A percentile compares a stretch with the other conserved stretches of the same genome.
Evolutionary conservation across 2,888 invertebrate genomes (phyloP).

Genomic region (Parnassius mnemosyne): DNA sequence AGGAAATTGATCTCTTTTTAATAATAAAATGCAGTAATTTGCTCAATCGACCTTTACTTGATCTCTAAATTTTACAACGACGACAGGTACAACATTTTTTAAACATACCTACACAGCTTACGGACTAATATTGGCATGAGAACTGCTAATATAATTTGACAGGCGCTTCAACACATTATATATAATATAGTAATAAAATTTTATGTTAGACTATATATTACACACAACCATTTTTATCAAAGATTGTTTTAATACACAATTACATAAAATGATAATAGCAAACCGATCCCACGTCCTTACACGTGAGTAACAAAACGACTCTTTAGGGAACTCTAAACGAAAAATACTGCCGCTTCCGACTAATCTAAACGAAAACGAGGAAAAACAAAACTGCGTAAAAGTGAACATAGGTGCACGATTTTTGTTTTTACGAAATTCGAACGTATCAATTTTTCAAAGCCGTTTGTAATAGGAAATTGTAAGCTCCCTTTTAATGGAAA

Average conservation of each 20-base stretch:
- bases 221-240: constrained; percentile 3
- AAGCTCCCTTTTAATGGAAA: constrained; percentile 8
- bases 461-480: constrained; percentile 30
- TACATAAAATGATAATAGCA: constrained; percentile 47
- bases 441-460: constrained; percentile 28
- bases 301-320: constrained; percentile 55
- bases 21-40: no score
- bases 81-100: no score
- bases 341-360: constrained; percentile 52
- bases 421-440: constrained; percentile 26
- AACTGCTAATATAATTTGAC: no score
- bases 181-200: no score
- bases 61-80: no score
- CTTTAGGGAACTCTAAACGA: constrained; percentile 60
- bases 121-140: no score
- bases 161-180: no score
- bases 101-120: no score
- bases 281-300: constrained; percentile 43
- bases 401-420: constrained; percentile 16
- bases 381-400: constrained; percentile 38
- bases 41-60: no score
- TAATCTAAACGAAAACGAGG: constrained; percentile 57
- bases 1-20: no score
- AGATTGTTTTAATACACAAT: constrained; percentile 24
- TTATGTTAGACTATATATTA: no score